Base-by-base conservation (phyloP, 2,888 invertebrate genomes). In the Drosophila tripunctata region DNA sequence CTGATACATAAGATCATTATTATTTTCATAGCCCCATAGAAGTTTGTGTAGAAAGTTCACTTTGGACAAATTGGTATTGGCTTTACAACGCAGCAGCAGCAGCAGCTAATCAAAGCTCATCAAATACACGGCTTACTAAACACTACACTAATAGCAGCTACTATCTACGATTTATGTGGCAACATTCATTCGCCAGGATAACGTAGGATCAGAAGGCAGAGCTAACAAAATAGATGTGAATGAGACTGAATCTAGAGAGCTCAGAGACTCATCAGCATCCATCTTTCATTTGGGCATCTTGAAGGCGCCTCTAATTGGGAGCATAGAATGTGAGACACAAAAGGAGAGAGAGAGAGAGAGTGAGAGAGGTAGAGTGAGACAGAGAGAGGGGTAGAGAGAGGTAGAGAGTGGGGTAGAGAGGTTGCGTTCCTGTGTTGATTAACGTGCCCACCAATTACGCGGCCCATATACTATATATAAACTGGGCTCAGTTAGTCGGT, bases 401-500 rank as follows among this genome's bases (percentile, higher is more conserved):
- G n/a, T 5, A n/a, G 3, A 38, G 30, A 2, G 17, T 17, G 30
- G 27, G 27, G n/a, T 10, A 5, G 4, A 2, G 12, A 14, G 5
- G 21, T 12, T 31, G 14, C 19, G 10, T 15, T 15, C 55, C 54
- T 65, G 69, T 75, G 72, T 87, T 84, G 87, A 84, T 84, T 87
- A 84, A 84, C 85, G 87, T 81, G 87, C 76, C 86, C 82, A 76
- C 78, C 83, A 87, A 84, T 84, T 87, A 84, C 85, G 82, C 79
- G 74, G 62, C 76, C 75, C 81, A 86, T 82, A 82, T 82, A 81
- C 79, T 82, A 82, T 82, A 81, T 82, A 81, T 82, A 86, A 79
- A 63, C 33, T 40, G 36, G 52, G 60, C 44, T 45, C 56, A 36
- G 22, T 5, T 3, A n/a, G 12, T n/a, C n/a, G n/a, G n/a, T n/a